Evolutionary conservation across 2,113 vertebrate genomes (phyloP).

Genomic region (Chloebia gouldiae): DNA sequence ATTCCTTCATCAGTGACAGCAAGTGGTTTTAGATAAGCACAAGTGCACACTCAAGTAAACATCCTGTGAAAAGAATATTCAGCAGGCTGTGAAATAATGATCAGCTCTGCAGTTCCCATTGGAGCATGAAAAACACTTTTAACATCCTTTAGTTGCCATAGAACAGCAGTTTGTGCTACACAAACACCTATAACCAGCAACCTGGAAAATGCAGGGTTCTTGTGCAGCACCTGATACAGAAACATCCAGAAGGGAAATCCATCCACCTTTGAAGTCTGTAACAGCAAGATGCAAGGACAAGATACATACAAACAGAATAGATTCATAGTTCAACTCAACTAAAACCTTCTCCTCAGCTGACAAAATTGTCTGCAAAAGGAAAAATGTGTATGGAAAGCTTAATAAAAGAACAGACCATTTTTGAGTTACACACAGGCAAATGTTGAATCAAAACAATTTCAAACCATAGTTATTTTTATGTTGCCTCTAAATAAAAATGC

Average conservation of each 20-base stretch:
- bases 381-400: not conserved
- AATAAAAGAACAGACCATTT: not conserved
- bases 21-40: not conserved
- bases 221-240: not conserved
- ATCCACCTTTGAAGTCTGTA: not conserved
- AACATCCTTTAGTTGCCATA: not conserved
- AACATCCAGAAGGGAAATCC: not conserved
- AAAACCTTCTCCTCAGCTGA: not conserved
- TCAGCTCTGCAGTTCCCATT: not conserved
- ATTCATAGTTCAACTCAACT: not conserved
- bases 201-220: not conserved
- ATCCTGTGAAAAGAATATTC: conserved; percentile 13
- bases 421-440: not conserved
- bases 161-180: not conserved
- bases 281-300: not conserved
- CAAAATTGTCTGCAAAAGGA: not conserved
- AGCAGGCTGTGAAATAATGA: conserved; percentile 6
- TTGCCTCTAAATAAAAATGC: not conserved
- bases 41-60: not conserved
- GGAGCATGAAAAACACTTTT: conserved; percentile 11
- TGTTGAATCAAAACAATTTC: not conserved
- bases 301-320: not conserved
- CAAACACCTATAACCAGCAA: not conserved
- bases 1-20: not conserved
- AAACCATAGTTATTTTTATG: not conserved